Evolutionary conservation across 2,888 invertebrate genomes (phyloP), one percentile per base, ranked within the genome.

Genomic region (Autographa gamma): DNA sequence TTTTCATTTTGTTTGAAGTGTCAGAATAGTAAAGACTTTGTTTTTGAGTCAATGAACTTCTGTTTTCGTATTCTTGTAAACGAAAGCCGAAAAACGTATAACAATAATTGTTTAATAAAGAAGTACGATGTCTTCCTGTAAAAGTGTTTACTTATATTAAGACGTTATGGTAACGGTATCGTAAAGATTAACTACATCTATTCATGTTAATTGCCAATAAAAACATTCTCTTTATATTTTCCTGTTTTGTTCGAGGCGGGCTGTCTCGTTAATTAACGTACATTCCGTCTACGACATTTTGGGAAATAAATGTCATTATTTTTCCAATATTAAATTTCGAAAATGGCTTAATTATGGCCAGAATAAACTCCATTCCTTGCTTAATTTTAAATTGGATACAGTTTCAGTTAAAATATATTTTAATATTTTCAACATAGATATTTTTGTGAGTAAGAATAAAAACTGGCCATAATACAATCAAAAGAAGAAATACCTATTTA

Each of bases 141-240:
- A 1, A 38, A 11, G 11, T 48, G 48, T n/a, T n/a, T 6, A n/a
- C n/a, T n/a, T 48, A 48, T 48, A 48, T 48, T 48, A 48, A 48
- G 48, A 48, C 48, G 48, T 48, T 48, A n/a, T 48, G n/a, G 48
- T 48, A 48, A n/a, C 48, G n/a, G 48, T n/a, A n/a, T 48, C 48
- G n/a, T 48, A 48, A n/a, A n/a, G 48, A 48, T 48, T 7, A 48
- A 48, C 48, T n/a, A 48, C 48, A n/a, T n/a, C 48, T 48, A 48
- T 48, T 48, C 48, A 48, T 48, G 48, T n/a, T 48, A 48, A 48
- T 48, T 48, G 48, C 54, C 25, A 19, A 56, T 56, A 56, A 18
- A 54, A 56, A 56, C 54, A 56, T 56, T 19, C 19, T 56, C 25
- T 56, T 25, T 14, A 56, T 56, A 56, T 56, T 56, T 56, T 56